These are phyloP conservation scores for Yoshiicerus persimilis DNA, from an alignment of 1,140 invertebrate genomes.

Conservation along the genomic window DNA sequence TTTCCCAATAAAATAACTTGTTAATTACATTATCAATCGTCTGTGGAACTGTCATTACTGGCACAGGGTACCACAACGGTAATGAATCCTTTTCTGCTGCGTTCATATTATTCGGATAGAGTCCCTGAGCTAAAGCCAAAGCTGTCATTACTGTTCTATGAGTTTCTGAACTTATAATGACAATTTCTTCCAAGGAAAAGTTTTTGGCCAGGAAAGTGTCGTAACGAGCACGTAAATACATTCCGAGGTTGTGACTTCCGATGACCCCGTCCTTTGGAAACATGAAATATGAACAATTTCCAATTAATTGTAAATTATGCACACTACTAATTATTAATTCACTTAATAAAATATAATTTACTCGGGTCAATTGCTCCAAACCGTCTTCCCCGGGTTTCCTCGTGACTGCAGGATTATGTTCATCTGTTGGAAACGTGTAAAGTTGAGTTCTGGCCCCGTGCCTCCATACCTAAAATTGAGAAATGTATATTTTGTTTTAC, in stretches of 20 bases:
- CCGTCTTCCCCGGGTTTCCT: background rate
- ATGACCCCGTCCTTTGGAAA: background rate
- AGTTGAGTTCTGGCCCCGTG: background rate
- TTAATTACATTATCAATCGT: background rate
- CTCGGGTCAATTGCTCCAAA: background rate
- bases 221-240: background rate
- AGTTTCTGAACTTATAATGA: background rate
- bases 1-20: too few relatives aligned
- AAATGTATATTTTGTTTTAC: too few relatives aligned
- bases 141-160: background rate
- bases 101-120: background rate
- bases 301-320: background rate
- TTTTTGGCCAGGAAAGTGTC: background rate
- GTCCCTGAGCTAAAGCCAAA: background rate
- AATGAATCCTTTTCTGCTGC: background rate
- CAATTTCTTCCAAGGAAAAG: background rate
- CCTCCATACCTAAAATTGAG: background rate
- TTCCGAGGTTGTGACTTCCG: background rate
- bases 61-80: background rate
- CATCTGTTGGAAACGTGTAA: background rate
- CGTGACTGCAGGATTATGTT: background rate
- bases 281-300: background rate
- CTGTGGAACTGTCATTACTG: background rate
- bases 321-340: background rate
- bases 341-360: background rate